These are phyloP conservation scores for Ecdyonurus torrentis DNA, from an alignment of 2,888 invertebrate genomes.

Conservation along the genomic window DNA sequence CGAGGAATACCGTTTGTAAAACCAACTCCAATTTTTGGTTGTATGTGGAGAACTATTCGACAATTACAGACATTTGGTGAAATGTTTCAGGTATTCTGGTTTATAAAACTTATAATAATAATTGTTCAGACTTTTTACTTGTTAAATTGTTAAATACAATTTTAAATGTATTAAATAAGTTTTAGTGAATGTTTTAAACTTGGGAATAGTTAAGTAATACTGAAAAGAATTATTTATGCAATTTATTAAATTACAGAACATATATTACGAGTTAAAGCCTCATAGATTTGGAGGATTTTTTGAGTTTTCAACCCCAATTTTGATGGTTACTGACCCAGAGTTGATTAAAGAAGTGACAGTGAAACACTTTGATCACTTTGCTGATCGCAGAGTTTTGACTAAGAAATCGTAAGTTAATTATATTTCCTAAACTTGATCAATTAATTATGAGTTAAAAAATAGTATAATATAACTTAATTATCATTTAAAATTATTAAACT, in stretches of 20 bases:
- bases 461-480: no score
- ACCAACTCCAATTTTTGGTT: background rate
- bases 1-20: background rate
- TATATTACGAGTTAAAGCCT: background rate
- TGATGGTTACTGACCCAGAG: constrained; percentile 8
- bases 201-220: no score
- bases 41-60: background rate
- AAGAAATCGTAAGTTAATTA: no score
- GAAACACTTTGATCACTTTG: background rate
- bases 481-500: no score
- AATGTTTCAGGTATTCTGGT: background rate
- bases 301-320: background rate
- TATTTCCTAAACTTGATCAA: no score
- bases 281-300: background rate
- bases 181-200: no score
- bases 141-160: no score
- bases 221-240: background rate
- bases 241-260: background rate
- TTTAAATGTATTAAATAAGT: no score
- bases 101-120: no score
- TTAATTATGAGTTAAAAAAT: no score
- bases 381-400: no score
- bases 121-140: no score
- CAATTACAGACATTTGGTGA: background rate
- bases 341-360: constrained; percentile 9